Base-by-base conservation (phyloP, 2,113 vertebrate genomes). In the Murina feae region DNA sequence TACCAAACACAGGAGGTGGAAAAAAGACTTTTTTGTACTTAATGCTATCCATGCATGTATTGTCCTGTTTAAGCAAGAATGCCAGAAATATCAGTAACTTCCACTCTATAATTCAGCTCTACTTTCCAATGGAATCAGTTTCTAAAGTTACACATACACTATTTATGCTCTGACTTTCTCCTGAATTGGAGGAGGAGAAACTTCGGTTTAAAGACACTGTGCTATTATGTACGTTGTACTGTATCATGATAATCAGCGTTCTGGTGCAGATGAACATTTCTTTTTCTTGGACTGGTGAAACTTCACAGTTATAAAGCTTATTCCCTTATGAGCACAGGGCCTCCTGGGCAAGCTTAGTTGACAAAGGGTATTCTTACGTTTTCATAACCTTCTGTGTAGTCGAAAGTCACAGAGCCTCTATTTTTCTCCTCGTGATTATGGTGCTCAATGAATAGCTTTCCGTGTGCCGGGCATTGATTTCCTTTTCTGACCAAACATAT, bases 91-190 rank as follows among this genome's bases (percentile, higher is more conserved):
- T 72, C 93, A 94, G 92, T 91, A 85, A 30, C 63, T 79, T 94
- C 80, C 94, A 35, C n/a, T 92, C 85, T 89, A 82, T 47, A 72
- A 96, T 89, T 80, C 80, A 95, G 58, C 65, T 37, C 23, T 97
- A 86, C 86, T 97, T 74, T 85, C 76, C 23, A 88, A 96, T 96
- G 53, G 49, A 96, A 95, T 42, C 5, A 8, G 4, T 95, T 96
- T 95, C 89, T 82, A 42, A 84, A 49, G 63, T 94, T 78, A 68
- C 51, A 39, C 78, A 39, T 86, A 53, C 23, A 74, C 1, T 95
- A 79, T 95, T 78, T 93, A 93, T 86, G 78, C 89, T 55, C 96
- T 94, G 94, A 78, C 58, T 97, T 78, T 58, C 81, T 97, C 85
- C 91, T 91, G 86, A 58, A 42, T 53, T 47, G 55, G 89, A 78